Conservation (phyloP, 1,140 invertebrate species). For the Antheraea pernyi region DNA sequence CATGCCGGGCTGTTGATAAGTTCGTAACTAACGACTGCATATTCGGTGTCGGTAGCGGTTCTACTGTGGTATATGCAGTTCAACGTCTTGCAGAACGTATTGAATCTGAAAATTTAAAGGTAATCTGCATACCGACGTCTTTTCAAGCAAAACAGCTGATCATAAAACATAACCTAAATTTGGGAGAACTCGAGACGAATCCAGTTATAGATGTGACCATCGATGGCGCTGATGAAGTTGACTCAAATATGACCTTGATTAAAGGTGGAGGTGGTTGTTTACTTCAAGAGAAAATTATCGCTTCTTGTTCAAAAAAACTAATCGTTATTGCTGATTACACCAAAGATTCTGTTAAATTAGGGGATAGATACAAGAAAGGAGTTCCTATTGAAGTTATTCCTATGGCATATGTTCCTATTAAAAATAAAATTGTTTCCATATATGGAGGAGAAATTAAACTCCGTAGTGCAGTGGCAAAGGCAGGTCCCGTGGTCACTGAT, state of each 20-base stretch:
- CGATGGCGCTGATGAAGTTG: conserved; percentile 98
- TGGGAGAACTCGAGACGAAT: conserved; percentile 92
- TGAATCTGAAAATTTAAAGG: conserved; percentile 85
- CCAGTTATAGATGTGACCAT: conserved; percentile 93
- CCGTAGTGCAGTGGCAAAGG: conserved; percentile 92
- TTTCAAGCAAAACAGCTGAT: conserved; percentile 92
- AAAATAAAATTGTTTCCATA: conserved; percentile 85
- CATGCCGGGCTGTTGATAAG: conserved; percentile 85
- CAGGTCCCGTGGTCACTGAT: conserved; percentile 97
- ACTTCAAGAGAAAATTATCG: conserved; percentile 97
- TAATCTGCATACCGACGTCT: conserved; percentile 95
- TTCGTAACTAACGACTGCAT: conserved; percentile 86
- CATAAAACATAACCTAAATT: conserved; percentile 85
- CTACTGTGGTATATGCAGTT: conserved; percentile 95
- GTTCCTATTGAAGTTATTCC: conserved; percentile 97
- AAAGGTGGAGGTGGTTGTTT: conserved; percentile 98
- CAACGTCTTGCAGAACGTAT: conserved; percentile 91
- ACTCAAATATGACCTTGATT: conserved; percentile 91
- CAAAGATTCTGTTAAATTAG: conserved; percentile 91
- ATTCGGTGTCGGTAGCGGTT: conserved; percentile 96
- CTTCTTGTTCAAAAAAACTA: conserved; percentile 84
- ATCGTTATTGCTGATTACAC: conserved; percentile 96
- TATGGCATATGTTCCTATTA: conserved; percentile 91
- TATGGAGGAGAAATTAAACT: conserved; percentile 89
- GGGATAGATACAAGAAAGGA: conserved; percentile 95